Base-by-base conservation (phyloP, 1,140 invertebrate genomes). In the Drosophila ficusphila region DNA sequence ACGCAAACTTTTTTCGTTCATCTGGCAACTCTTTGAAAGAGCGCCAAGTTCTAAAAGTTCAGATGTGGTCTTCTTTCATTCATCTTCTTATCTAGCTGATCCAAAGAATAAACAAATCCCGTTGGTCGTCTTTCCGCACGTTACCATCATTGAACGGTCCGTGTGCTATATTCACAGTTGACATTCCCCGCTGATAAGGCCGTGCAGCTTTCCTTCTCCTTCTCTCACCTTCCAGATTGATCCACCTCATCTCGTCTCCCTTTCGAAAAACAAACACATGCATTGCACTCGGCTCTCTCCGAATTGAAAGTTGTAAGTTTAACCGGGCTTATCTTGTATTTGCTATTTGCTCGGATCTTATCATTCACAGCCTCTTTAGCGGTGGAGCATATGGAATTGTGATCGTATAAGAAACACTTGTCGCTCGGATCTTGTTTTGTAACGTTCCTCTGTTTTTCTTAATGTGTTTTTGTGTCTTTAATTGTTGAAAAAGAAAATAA, bases 271-370 rank as follows among this genome's bases (percentile, higher is more conserved):
- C 47, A 54, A 52, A 33, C 48, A 16, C 29, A 19, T 7, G 25
- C 34, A 39, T 6, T 85, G 75, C 79, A 85, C 79, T 79, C 74
- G 64, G 56, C 72, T 77, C 79, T 60, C 71, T 53, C 49, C 27
- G 25, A 34, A 25, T 48, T 56, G 19, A 34, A 62, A 69, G 49
- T 53, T 73, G 52, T 58, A 53, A 54, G 57, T 70, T 71, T 54
- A 67, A 72, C 68, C 60, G 44, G 46, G 60, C 51, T 82, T 88
- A 81, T 83, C 79, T 75, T 12, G 0, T 83, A 39, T 85, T 85
- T 75, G 16, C 0, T 83, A 39, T 85, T 85, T 83, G 64, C 67
- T 61, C 41, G 34, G 25, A 69, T 79, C 57, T 81, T 77, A 88
- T 85, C 81, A 49, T 23, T 46, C 39, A 14, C 81, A 81, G 73